phyloP scores from a whole-genome alignment of 2,797 vertebrate genomes.

The Oophaga sylvatica region DNA sequence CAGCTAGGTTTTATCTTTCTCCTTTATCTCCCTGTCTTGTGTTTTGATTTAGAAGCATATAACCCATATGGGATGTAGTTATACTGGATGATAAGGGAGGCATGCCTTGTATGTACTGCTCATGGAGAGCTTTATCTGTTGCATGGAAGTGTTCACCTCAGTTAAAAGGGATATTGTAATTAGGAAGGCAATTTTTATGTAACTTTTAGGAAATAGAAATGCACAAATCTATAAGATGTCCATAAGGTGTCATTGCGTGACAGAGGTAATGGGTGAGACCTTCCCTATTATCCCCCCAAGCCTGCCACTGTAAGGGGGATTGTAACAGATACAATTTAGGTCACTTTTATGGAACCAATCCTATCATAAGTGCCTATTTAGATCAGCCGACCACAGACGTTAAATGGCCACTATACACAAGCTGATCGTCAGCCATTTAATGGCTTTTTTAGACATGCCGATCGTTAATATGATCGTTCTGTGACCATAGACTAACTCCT shows the following conservation, averaged over 20 bases:
- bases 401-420: too few relatives aligned
- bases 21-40: slow-evolving; percentile 60
- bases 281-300: neutral
- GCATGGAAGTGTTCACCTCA: neutral
- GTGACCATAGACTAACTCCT: too few relatives aligned
- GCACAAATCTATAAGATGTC: neutral
- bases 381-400: too few relatives aligned
- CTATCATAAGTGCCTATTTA: neutral
- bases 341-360: neutral
- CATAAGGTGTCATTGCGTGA: neutral
- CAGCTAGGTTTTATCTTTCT: slow-evolving; percentile 59
- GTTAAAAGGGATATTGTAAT: slow-evolving; percentile 26
- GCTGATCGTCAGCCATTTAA: too few relatives aligned
- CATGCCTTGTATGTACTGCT: slow-evolving; percentile 43
- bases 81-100: slow-evolving; percentile 50
- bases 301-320: neutral
- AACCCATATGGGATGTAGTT: slow-evolving; percentile 54
- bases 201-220: neutral
- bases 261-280: neutral
- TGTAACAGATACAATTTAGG: neutral
- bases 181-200: neutral
- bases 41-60: slow-evolving; percentile 61
- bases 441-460: too few relatives aligned
- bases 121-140: slow-evolving; percentile 19
- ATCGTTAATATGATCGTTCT: too few relatives aligned